Evolutionary conservation across 2,797 vertebrate genomes (phyloP).

Genomic region (Dryobates pubescens): DNA sequence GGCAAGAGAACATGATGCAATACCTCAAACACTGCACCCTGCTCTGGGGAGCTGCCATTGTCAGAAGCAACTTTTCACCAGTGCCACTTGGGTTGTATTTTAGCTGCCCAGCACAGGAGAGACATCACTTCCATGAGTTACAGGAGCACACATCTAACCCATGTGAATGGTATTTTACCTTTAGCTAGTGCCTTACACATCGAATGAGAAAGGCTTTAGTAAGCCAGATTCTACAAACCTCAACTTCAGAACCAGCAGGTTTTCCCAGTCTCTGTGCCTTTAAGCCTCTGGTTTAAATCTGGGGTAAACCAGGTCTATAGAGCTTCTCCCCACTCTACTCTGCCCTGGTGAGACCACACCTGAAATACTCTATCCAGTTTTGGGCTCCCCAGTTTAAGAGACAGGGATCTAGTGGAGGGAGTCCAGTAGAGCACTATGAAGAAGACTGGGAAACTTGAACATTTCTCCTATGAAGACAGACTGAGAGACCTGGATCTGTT

Average conservation of each 20-base stretch:
- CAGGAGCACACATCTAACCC: background rate
- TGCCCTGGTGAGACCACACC: no score
- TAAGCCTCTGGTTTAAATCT: background rate
- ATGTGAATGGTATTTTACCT: background rate
- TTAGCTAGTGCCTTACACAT: background rate
- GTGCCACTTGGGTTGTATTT: background rate
- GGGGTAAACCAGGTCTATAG: background rate
- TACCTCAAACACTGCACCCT: background rate
- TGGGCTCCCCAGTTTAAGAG: no score
- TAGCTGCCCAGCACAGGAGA: background rate
- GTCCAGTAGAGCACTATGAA: no score
- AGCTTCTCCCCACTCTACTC: no score
- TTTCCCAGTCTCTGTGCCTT: background rate
- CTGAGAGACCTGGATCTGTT: no score
- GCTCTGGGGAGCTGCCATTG: background rate
- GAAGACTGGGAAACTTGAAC: no score
- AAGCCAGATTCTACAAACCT: background rate
- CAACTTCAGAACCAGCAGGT: background rate
- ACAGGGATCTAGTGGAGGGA: no score
- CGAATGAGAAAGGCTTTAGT: background rate
- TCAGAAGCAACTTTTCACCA: background rate
- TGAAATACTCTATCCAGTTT: no score
- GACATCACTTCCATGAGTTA: background rate
- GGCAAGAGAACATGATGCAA: rapidly evolving
- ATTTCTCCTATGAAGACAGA: no score